A percentile compares a stretch with the other conserved stretches of the same genome.
These are phyloP conservation scores for Eulemur albifrons DNA, from an alignment of 2,797 vertebrate species.

Conservation along the genomic window DNA sequence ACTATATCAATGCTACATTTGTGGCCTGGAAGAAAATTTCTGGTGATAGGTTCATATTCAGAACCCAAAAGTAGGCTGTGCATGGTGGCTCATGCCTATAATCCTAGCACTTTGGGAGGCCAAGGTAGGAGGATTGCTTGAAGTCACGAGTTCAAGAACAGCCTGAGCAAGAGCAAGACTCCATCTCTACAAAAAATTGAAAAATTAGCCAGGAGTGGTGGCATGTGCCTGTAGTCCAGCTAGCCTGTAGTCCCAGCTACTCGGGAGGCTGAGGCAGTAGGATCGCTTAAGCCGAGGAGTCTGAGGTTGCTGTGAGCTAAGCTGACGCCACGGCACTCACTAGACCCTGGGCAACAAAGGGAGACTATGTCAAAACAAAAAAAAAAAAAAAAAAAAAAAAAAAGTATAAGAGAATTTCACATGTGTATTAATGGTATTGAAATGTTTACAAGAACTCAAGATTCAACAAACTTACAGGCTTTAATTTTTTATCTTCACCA, in stretches of 20 bases:
- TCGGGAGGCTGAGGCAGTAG: neutral
- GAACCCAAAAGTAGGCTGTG: neutral
- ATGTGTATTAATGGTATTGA: conserved; percentile 2
- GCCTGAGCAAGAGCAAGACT: neutral
- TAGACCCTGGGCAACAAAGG: too few relatives aligned
- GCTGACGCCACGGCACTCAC: too few relatives aligned
- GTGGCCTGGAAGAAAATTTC: conserved; percentile 4
- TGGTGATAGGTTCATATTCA: neutral
- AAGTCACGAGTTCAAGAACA: neutral
- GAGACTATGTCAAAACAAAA: too few relatives aligned
- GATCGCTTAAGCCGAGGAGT: too few relatives aligned
- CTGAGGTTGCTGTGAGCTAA: too few relatives aligned
- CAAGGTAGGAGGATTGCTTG: too few relatives aligned
- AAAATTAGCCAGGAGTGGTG: neutral
- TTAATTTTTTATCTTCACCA: conserved; percentile 44
- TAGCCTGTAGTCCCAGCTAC: neutral
- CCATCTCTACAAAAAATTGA: neutral
- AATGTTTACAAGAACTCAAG: conserved; percentile 46
- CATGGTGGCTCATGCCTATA: too few relatives aligned
- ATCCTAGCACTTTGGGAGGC: too few relatives aligned
- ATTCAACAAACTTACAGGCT: conserved; percentile 28
- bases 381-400: too few relatives aligned
- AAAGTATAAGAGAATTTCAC: conserved; percentile 21
- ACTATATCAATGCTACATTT: neutral
- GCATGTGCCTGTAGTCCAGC: neutral